phyloP scores from a whole-genome alignment of 2,888 invertebrate genomes.

The Ischnus inquisitorius region DNA sequence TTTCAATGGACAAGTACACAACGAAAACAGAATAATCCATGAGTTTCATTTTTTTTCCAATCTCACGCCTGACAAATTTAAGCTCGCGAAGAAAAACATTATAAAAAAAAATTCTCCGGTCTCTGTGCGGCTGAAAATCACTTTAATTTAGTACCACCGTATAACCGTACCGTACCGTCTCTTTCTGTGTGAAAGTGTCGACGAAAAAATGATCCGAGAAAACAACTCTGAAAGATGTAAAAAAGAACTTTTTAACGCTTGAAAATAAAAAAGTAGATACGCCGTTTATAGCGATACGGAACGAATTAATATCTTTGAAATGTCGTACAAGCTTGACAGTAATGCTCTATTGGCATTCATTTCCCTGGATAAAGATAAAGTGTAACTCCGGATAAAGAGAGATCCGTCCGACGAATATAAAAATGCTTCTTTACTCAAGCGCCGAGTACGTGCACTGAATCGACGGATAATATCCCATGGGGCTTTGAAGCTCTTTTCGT shows the following conservation, averaged over 20 bases:
- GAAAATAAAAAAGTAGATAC: not conserved
- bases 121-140: not conserved
- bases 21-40: constrained; percentile 16
- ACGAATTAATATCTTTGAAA: not conserved
- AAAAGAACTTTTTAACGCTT: not conserved
- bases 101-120: not conserved
- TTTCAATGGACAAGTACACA: constrained; percentile 16
- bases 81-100: not conserved
- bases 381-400: no score
- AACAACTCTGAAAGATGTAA: not conserved
- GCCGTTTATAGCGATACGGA: not conserved
- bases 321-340: not conserved
- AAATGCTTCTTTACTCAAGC: not conserved
- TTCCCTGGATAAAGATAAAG: not conserved
- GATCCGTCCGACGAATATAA: not conserved
- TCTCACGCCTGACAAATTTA: not conserved
- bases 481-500: not conserved
- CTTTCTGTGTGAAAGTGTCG: not conserved
- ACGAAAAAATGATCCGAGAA: not conserved
- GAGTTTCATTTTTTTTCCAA: not conserved
- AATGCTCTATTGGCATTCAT: not conserved
- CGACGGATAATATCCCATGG: not conserved
- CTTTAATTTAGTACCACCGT: not conserved
- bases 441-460: not conserved
- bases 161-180: no score